Evolutionary conservation across 1,140 invertebrate genomes (phyloP), one percentile per base, ranked within the genome.

Genomic region (Leptinotarsa undecemlineata): DNA sequence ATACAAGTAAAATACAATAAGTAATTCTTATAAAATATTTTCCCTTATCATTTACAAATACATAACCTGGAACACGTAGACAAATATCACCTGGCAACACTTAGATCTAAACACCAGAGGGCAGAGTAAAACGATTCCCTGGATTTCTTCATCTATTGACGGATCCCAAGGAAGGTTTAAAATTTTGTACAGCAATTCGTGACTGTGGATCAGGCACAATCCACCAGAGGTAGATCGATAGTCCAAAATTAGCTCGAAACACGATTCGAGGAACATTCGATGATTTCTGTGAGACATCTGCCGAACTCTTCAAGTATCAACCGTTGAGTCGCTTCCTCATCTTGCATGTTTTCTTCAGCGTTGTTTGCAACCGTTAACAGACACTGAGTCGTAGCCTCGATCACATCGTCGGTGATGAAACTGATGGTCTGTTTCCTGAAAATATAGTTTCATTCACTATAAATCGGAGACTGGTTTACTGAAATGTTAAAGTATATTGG

Each of bases 321-420:
- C 77, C 91, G 87, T 82, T 98, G 93, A n/a, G 94, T 92, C 80
- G 92, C 90, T 75, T 92, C 92, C 11, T 90, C 88, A 19, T 89
- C 88, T 75, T 91, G 85, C 82, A 90, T 90, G 76, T 88, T 88
- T 79, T 89, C 89, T 80, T 96, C 93, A 3, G 92, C 92, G 84
- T 96, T 93, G 76, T 94, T 93, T 15, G 95, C 95, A 83, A 96
- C 94, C 3, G 97, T 96, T 79, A 99, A 87, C 80, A 99, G 88
- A 86, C 98, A 99, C 80, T 96, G 94, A 82, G 95, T 95, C 3
- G 97, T 98, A 42, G 97, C 97, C 84, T 98, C 96, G 4, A 99
- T 94, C 3, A 99, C 96, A 85, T 97, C 96, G 48, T 93, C 89
- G 3, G 95, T 98, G 81, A 99, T 91, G 85, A 96, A 95, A 78